A percentile compares a stretch with the other conserved stretches of the same genome.
Evolutionary conservation across 2,113 vertebrate species (phyloP).

Genomic region (Conger conger): DNA sequence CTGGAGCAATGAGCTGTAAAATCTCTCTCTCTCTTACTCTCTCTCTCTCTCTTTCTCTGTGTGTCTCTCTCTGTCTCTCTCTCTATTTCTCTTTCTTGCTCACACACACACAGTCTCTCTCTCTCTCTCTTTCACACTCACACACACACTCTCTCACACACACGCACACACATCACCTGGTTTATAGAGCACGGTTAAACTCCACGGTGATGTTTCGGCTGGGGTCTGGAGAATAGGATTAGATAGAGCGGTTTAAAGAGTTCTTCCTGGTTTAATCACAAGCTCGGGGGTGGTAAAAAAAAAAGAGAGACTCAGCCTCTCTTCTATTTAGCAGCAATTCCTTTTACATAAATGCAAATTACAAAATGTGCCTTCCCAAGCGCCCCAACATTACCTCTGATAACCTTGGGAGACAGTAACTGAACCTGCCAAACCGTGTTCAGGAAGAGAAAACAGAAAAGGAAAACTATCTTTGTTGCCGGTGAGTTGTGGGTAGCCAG

Average conservation of each 20-base stretch:
- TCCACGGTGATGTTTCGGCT: background rate
- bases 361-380: background rate
- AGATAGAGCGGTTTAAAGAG: background rate
- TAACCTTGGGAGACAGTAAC: background rate
- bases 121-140: too few species aligned
- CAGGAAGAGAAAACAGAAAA: too few species aligned
- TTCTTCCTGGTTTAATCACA: background rate
- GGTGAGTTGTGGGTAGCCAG: too few species aligned
- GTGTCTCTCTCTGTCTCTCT: too few species aligned
- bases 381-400: background rate
- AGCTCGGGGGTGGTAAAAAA: background rate
- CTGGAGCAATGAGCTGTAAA: too few species aligned
- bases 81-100: too few species aligned
- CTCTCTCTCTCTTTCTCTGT: too few species aligned
- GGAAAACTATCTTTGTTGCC: too few species aligned
- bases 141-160: too few species aligned
- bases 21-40: too few species aligned
- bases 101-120: too few species aligned
- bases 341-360: background rate
- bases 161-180: background rate
- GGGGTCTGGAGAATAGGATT: constrained; percentile 1
- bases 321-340: background rate
- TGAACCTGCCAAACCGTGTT: too few species aligned
- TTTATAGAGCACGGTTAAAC: background rate
- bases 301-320: background rate